Percentiles rank a stretch among this genome's conserved stretches.
These are phyloP conservation scores for Passerina amoena DNA, from an alignment of 2,113 vertebrate genomes.

Conservation along the genomic window DNA sequence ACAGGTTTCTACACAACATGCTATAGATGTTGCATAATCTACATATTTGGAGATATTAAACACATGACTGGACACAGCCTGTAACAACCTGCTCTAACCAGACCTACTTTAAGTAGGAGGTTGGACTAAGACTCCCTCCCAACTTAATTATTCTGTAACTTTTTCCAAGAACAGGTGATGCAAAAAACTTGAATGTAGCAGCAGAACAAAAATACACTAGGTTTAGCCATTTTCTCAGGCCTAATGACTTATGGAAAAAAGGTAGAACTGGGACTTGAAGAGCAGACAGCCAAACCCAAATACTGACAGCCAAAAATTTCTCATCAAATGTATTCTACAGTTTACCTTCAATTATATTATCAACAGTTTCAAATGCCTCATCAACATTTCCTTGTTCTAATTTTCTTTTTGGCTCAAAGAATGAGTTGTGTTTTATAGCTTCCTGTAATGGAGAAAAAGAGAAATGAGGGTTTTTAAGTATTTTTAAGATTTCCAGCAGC, in stretches of 20 bases:
- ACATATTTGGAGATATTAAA: not conserved
- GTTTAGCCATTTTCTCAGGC: not conserved
- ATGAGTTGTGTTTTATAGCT: constrained; percentile 70
- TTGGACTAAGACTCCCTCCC: not conserved
- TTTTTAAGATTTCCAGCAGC: not conserved
- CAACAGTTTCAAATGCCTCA: constrained; percentile 68
- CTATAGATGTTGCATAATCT: not conserved
- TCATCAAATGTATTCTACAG: not conserved
- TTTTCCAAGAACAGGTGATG: not conserved
- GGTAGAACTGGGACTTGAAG: not conserved
- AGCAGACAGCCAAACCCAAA: not conserved
- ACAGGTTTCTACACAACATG: not conserved
- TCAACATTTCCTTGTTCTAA: constrained; percentile 74
- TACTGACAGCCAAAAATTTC: not conserved
- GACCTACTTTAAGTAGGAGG: not conserved
- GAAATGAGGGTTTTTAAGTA: not conserved
- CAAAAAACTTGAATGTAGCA: not conserved
- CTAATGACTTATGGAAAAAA: not conserved
- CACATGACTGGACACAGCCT: not conserved
- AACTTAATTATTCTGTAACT: not conserved
- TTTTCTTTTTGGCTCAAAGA: constrained; percentile 67
- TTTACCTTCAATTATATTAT: constrained; percentile 78
- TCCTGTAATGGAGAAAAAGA: constrained; percentile 64
- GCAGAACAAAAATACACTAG: not conserved
- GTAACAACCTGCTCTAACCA: not conserved